Evolutionary conservation across 2,797 vertebrate species (phyloP), one percentile per base, ranked within the genome.

Genomic region (Tympanoctomys barrerae): DNA sequence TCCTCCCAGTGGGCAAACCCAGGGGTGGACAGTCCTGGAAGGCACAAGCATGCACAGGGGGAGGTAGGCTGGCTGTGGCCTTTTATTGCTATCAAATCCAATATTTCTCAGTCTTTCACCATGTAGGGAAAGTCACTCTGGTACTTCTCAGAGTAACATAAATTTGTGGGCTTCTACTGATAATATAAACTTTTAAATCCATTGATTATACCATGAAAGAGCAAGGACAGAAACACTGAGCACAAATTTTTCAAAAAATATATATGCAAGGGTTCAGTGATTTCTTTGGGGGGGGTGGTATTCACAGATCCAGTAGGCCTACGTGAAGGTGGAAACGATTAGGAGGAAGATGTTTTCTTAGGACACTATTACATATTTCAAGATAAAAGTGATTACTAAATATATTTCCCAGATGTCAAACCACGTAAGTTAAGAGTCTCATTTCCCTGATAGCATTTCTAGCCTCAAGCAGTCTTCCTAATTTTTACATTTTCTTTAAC

Each of bases 401-500:
- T 93, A 61, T 84, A 46, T 85, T 94, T 96, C 71, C 79, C 90
- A 94, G 87, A 95, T 88, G 79, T 62, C 78, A 97, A 94, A 96
- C 90, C 68, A 95, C 31, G 7, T 21, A 86, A 49, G 92, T 96
- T 82, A 91, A 94, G 85, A 94, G 93, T 81, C 39, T 26, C 73
- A 87, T 75, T 97, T 97, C 90, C 84, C 66, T 82, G 95, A 89
- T 91, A 87, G 52, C 61, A 89, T 93, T 84, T 59, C 46, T 96
- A 36, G 66, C 92, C 85, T 96, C 49, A 84, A 90, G 91, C n/a
- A 18, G 81, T 80, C 68, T 94, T 97, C 79, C 84, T 68, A 92
- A 96, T 96, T 97, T 96, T 95, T 95, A 95, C 82, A 92, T 97
- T 97, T 97, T 96, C 94, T 91, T 96, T 94, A 96, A 97, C 77